phyloP scores from a whole-genome alignment of 2,797 vertebrate species.

The Crocodylus rhombifer region DNA sequence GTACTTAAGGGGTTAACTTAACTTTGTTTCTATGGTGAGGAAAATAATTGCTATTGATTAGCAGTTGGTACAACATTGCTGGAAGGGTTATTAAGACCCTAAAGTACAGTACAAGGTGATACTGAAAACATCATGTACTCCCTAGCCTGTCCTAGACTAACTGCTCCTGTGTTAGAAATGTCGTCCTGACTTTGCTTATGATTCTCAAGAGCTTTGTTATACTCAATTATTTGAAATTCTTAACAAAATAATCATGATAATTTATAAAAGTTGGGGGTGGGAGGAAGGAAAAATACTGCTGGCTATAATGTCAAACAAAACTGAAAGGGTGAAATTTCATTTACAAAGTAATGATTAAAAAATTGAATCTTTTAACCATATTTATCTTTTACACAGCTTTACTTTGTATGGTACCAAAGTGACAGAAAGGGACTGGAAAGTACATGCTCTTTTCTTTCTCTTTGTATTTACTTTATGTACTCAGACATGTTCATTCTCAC shows the following conservation, averaged over 20 bases:
- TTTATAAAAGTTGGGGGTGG: constrained; percentile 67
- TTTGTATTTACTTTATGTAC: not conserved
- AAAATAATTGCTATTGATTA: constrained; percentile 86
- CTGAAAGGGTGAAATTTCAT: constrained; percentile 47
- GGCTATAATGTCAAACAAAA: constrained; percentile 43
- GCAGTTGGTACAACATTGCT: constrained; percentile 75
- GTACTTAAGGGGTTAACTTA: constrained; percentile 71
- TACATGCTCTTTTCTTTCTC: not conserved
- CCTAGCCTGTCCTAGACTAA: constrained; percentile 66
- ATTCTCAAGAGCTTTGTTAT: constrained; percentile 76
- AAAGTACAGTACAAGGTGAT: constrained; percentile 77
- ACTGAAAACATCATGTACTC: constrained; percentile 75
- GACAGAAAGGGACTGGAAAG: constrained; percentile 18
- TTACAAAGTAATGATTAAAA: constrained; percentile 44
- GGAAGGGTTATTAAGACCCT: constrained; percentile 79
- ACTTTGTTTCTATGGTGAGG: constrained; percentile 69
- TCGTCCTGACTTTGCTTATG: constrained; percentile 78
- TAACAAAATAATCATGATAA: constrained; percentile 58
- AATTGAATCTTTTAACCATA: not conserved
- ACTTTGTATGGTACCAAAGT: constrained; percentile 17
- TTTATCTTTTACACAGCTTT: constrained; percentile 20
- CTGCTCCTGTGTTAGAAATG: constrained; percentile 74
- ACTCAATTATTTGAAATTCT: constrained; percentile 73
- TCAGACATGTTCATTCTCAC: not conserved
- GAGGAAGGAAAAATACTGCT: constrained; percentile 32